Conservation (phyloP, 2,888 invertebrate species). For the Synanthedon formicaeformis region DNA sequence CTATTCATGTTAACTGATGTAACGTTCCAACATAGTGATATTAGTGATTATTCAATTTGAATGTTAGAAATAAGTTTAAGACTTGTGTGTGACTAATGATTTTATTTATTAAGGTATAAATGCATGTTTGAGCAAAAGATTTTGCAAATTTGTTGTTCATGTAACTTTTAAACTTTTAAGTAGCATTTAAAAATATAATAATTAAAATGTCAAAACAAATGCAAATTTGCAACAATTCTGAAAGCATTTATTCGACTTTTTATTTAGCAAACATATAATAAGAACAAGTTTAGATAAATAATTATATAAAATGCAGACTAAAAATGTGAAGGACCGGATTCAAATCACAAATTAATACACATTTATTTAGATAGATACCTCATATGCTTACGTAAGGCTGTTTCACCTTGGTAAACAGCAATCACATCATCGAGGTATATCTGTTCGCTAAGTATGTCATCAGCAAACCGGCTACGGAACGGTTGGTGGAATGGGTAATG, state of each 20-base stretch:
- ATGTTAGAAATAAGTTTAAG: conserved; percentile 1
- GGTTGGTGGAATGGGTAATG: neutral
- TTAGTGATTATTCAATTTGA: no score
- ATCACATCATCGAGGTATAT: conserved; percentile 5
- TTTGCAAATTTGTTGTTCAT: no score
- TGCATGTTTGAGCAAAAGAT: no score
- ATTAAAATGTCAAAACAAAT: no score
- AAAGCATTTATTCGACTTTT: no score
- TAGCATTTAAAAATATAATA: no score
- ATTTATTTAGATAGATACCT: neutral
- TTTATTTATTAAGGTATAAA: no score
- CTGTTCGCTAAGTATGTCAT: conserved; percentile 1
- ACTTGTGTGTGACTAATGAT: no score
- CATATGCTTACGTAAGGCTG: conserved; percentile 4
- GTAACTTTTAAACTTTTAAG: no score
- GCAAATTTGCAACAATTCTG: no score
- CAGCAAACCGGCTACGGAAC: neutral
- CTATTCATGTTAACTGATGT: no score
- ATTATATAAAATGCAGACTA: neutral
- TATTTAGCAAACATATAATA: neutral
- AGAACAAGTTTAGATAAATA: neutral
- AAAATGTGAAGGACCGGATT: neutral
- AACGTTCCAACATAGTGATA: no score
- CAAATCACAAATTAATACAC: neutral
- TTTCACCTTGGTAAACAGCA: conserved; percentile 1